phyloP scores from a whole-genome alignment of 64 coral and sea anemone genomes.

The Anthopleura sola region DNA sequence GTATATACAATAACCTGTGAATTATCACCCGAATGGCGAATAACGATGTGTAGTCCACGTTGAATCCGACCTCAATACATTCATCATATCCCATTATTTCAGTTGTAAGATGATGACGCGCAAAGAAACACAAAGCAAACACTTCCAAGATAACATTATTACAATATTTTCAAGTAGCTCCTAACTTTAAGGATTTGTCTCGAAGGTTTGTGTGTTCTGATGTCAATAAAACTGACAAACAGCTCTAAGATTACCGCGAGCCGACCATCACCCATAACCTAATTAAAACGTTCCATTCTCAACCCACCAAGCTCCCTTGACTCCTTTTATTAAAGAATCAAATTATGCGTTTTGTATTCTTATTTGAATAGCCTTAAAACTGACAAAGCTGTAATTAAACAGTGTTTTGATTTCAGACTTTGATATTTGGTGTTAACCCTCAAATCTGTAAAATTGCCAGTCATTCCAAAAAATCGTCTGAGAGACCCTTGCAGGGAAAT shows the following conservation, averaged over 20 bases:
- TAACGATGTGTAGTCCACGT: background rate
- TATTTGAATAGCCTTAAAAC: background rate
- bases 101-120: background rate
- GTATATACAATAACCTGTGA: no score
- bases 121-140: background rate
- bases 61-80: background rate
- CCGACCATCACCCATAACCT: background rate
- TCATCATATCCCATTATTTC: background rate
- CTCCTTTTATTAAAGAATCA: background rate
- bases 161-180: background rate
- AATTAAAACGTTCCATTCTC: constrained; percentile 6
- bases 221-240: background rate
- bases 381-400: background rate
- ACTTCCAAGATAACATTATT: background rate
- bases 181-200: background rate
- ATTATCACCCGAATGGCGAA: no score
- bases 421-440: background rate
- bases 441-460: background rate
- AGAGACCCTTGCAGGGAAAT: background rate
- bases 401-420: background rate
- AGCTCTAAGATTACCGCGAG: background rate
- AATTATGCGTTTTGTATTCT: background rate
- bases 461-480: background rate
- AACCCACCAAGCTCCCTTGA: background rate
- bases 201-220: background rate